A percentile compares a stretch with the other conserved stretches of the same genome.
These are phyloP conservation scores for Channallabes apus DNA, from an alignment of 2,797 vertebrate genomes.

Conservation along the genomic window DNA sequence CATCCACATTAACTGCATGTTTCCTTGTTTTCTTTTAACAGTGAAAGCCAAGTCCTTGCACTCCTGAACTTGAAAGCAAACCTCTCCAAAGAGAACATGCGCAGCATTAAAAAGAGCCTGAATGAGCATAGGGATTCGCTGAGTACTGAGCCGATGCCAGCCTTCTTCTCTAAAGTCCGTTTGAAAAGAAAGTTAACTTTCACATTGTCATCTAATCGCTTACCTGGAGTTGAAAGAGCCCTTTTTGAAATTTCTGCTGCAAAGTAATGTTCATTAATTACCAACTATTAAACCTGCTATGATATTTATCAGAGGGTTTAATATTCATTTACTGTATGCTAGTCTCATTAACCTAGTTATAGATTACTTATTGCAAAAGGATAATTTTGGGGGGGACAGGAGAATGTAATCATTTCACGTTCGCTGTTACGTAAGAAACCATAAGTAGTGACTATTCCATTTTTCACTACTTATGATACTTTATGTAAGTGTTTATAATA, in stretches of 20 bases:
- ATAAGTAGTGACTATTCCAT: neutral
- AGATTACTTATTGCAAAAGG: neutral
- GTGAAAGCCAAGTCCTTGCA: slow-evolving; percentile 76
- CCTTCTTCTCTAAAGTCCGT: slow-evolving; percentile 70
- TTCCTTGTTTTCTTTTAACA: slow-evolving; percentile 58
- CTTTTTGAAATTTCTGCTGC: neutral
- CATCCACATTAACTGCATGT: neutral
- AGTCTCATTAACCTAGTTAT: neutral
- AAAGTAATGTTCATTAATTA: neutral
- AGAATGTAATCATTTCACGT: neutral
- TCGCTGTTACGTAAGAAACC: neutral
- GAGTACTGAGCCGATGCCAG: neutral
- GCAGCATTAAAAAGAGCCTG: slow-evolving; percentile 74
- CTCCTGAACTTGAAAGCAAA: slow-evolving; percentile 81
- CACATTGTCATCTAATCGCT: neutral
- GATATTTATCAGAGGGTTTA: neutral
- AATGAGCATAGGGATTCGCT: slow-evolving; percentile 55
- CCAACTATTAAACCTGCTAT: neutral
- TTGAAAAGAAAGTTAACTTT: slow-evolving; percentile 48
- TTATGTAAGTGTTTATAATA: neutral
- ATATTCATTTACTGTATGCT: neutral
- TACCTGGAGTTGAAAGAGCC: neutral
- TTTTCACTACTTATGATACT: neutral
- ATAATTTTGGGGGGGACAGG: neutral
- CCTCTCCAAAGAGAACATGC: slow-evolving; percentile 67